Base-by-base conservation (phyloP, 1,140 invertebrate species). In the Drosophila erecta region DNA sequence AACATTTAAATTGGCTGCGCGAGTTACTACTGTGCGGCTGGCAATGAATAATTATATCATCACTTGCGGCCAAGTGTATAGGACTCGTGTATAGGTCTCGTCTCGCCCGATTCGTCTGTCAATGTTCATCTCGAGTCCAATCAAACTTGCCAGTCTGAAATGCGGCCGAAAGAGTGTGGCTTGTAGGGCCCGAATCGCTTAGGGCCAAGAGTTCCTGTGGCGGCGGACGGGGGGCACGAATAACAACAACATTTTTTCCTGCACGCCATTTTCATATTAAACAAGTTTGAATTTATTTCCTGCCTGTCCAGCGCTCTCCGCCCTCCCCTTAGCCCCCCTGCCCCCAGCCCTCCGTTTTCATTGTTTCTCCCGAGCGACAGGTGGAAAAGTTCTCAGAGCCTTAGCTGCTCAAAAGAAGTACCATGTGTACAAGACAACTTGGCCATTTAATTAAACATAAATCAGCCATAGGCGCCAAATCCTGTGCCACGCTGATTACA, bases 181-280 rank as follows among this genome's bases (percentile, higher is more conserved):
- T 50, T 11, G 27, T 30, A 33, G 47, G 40, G 57, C 51, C 72
- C 67, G 79, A 87, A 86, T 86, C 50, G 66, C 75, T 83, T 79
- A 51, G 72, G 61, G 59, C 62, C 59, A 71, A 79, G 67, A 71
- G 75, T 33, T 55, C 51, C 59, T 30, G 64, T 51, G 62, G 62
- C 78, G 62, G 62, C 78, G 47, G 87, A 72, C 57, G 17, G 47
- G 58, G 75, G 79, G 70, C 79, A 65, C 61, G 71, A 87, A 79
- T 83, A 86, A 87, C 53, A 69, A 57, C 27, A 70, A 43, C 79
- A 79, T 64, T 76, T 65, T 27, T 60, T 69, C 70, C 62, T 83
- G 83, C 83, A 87, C 83, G 83, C 83, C 71, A 87, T 87, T 87
- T 87, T 87, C 83, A 83, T 89, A 87, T 87, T 87, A 87, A 87